Base-by-base conservation (phyloP, 2,888 invertebrate genomes). In the Pediacus dermestoides region DNA sequence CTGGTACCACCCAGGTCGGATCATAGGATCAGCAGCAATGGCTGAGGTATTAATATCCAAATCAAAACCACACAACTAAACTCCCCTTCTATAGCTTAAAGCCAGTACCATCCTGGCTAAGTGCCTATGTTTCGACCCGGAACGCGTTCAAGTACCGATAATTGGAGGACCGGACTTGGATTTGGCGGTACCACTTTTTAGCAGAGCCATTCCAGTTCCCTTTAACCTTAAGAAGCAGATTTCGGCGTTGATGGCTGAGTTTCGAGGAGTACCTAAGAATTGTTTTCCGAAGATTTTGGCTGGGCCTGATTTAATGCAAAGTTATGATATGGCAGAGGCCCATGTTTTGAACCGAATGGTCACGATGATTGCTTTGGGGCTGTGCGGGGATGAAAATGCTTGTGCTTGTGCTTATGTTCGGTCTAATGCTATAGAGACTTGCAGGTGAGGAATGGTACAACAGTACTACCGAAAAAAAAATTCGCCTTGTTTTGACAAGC, bases 121-220 rank as follows among this genome's bases (percentile, higher is more conserved):
- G 48, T 73, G 74, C 14, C 64, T 77, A 70, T 72, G 71, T 26
- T 54, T 80, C 37, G 75, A 80, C 56, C 79, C 80, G 1, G 56
- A 69, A 21, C 64, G 72, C 38, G 75, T 81, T 3, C 73, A 75
- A 52, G 74, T 80, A n/a, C 82, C 83, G 1, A 74, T 84, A 2
- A 39, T 70, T 15, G 82, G 83, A 31, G 83, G 83, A 6, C 81
- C 61, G n/a, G 77, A 81, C 44, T 74, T 77, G 12, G 73, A 77
- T 41, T 77, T 79, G 21, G 76, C 81, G 42, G 73, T 83, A 34
- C 83, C 83, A 1, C 62, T 84, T 16, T 74, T 81, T 44, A 80
- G 80, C 4, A 76, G 77, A 59, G 70, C 74, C 15, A 69, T 67
- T 4, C 80, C 81, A 1, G 50, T 59, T 3, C 55, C 51, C 3